Percentiles rank a stretch among this genome's conserved stretches.
These are phyloP conservation scores for Melanotaenia pygmaea DNA, from an alignment of 2,797 vertebrate species.

Conservation along the genomic window DNA sequence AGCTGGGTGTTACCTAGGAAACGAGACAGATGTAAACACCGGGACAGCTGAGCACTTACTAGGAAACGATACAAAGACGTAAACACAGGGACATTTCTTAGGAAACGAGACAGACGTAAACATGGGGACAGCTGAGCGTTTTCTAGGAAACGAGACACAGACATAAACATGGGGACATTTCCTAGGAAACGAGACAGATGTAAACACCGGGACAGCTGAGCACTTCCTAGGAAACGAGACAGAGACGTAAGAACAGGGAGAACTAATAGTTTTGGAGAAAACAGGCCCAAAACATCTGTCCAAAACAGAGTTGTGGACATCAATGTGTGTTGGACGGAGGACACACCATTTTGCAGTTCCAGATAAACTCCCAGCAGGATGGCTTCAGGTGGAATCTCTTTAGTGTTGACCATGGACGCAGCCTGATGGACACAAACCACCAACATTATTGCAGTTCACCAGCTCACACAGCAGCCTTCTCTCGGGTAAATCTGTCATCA, in stretches of 20 bases:
- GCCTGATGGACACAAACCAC: conserved; percentile 79
- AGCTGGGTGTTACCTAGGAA: conserved; percentile 91
- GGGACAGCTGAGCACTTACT: neutral
- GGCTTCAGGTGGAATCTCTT: conserved; percentile 97
- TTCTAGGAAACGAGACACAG: too few relatives aligned
- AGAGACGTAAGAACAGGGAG: conserved; percentile 2
- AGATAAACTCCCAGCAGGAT: conserved; percentile 96
- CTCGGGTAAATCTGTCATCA: too few relatives aligned
- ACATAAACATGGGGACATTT: too few relatives aligned
- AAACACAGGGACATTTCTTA: too few relatives aligned
- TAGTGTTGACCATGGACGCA: conserved; percentile 93
- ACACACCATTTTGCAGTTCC: conserved; percentile 94
- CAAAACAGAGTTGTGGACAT: neutral
- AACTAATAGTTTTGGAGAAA: conserved; percentile 89
- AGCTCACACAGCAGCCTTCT: too few relatives aligned
- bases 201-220: neutral
- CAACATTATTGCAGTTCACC: too few relatives aligned
- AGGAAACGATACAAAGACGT: too few relatives aligned
- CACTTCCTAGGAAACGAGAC: too few relatives aligned
- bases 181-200: conserved; percentile 62
- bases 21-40: neutral
- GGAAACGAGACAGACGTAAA: too few relatives aligned
- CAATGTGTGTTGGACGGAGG: neutral
- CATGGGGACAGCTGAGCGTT: neutral
- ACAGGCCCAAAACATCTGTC: too few relatives aligned